These are phyloP conservation scores for Helogale parvula DNA, from an alignment of 2,113 vertebrate genomes.

Conservation along the genomic window DNA sequence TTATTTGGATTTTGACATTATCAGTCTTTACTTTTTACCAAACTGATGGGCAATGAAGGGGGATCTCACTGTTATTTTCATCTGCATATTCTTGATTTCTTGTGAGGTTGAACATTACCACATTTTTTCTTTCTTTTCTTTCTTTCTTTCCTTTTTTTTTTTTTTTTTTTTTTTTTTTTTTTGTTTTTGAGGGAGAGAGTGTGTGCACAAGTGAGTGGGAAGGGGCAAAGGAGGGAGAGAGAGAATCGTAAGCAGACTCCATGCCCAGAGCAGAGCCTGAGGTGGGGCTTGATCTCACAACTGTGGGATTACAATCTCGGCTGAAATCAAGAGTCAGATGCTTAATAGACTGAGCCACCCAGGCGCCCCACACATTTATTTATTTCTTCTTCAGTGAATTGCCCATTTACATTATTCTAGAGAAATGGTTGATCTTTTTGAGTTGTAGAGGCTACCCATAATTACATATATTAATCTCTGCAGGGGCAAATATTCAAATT, in stretches of 20 bases:
- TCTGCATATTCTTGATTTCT: neutral
- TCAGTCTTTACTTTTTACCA: neutral
- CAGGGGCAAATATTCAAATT: slow-evolving; percentile 17
- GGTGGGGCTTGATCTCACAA: too few relatives aligned
- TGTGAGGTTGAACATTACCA: neutral
- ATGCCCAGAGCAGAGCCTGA: too few relatives aligned
- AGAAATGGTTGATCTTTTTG: neutral
- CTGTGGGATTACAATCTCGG: too few relatives aligned
- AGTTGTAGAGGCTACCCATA: neutral
- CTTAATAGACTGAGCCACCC: too few relatives aligned
- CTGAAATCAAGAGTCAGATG: too few relatives aligned
- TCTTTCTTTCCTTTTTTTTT: too few relatives aligned
- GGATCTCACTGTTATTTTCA: neutral
- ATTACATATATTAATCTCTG: neutral
- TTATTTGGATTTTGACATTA: neutral
- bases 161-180: neutral
- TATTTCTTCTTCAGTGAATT: slow-evolving; percentile 40
- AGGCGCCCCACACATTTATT: too few relatives aligned
- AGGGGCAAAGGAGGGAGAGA: too few relatives aligned
- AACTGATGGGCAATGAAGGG: neutral
- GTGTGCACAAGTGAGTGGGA: too few relatives aligned
- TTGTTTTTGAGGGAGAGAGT: too few relatives aligned
- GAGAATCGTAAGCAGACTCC: too few relatives aligned
- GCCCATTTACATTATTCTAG: slow-evolving; percentile 1
- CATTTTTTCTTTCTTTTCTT: neutral